Base-by-base conservation (phyloP, 2,797 vertebrate species). In the Platalea minor region DNA sequence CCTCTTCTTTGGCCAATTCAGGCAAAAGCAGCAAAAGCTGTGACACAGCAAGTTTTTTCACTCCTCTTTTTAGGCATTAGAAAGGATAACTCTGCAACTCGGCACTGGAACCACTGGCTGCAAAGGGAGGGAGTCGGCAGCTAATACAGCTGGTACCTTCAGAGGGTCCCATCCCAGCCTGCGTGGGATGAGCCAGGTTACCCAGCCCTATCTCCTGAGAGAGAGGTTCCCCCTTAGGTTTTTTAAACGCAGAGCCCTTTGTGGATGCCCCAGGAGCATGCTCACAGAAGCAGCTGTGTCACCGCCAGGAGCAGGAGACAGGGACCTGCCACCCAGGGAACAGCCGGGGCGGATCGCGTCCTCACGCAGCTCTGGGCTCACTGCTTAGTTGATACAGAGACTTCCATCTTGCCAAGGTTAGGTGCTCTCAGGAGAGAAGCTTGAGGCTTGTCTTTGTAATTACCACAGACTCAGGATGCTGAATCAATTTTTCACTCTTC, bases 11-110 rank as follows among this genome's bases (percentile, higher is more conserved):
- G 78, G 88, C 92, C 95, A 89, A 37, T 54, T 73, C 48, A 85
- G 84, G 85, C 59, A 91, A 57, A 93, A 95, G 93, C 73, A 82
- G 78, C 77, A 78, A 70, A 85, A 93, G 50, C 76, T 89, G 76
- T 77, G 86, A 81, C 70, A 63, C 0, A 43, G 56, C 28, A 85
- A 85, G 72, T 24, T 46, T 28, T 31, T 76, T 45, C 64, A 39
- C 78, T 80, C 53, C 15, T 70, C 37, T 41, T 67, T 53, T 35
- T 82, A 65, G 7, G 31, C 3, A 0, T 54, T 56, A 54, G 75
- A 74, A 87, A 87, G 60, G n/a, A 23, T n/a, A 94, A 93, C 77
- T 48, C 82, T 61, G 81, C 68, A 73, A 54, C 60, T 81, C 73
- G 35, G 63, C 1, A 0, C 20, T 28, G 69, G 61, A 76, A 64